Conservation (phyloP, 1,140 invertebrate genomes). For the Gryon sp. region DNA sequence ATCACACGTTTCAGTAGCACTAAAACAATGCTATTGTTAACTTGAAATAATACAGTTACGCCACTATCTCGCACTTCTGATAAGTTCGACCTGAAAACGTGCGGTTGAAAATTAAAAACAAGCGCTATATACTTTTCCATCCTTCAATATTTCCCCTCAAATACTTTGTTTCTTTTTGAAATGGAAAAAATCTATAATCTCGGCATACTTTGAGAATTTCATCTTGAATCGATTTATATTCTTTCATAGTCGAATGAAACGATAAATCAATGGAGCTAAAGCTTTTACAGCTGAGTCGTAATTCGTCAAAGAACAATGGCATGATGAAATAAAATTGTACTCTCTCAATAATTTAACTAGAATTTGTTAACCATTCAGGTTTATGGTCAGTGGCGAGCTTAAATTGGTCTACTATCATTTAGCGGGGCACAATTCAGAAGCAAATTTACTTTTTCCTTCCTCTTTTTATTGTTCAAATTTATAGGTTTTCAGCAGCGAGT, state of each 20-base stretch:
- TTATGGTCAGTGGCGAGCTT: slow-evolving; percentile 18
- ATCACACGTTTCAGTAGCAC: slow-evolving; percentile 50
- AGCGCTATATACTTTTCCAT: too few relatives aligned
- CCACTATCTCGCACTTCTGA: slow-evolving; percentile 45
- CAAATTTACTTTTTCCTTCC: slow-evolving; percentile 40
- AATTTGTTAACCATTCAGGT: slow-evolving; percentile 50
- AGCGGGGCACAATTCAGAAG: slow-evolving; percentile 18
- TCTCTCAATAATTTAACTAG: slow-evolving; percentile 25
- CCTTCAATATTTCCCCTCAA: too few relatives aligned
- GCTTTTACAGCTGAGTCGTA: background rate
- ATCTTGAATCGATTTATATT: background rate
- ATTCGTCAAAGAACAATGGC: slow-evolving; percentile 18
- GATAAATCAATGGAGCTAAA: slow-evolving; percentile 1
- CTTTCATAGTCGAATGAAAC: background rate
- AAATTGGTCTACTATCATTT: slow-evolving; percentile 24
- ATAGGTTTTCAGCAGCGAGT: slow-evolving; percentile 40
- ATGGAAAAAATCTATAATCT: too few relatives aligned
- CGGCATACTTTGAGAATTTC: background rate
- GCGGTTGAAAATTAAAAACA: too few relatives aligned
- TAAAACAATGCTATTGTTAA: slow-evolving; percentile 60
- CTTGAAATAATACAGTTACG: slow-evolving; percentile 45
- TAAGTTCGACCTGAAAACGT: slow-evolving; percentile 37
- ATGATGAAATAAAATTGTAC: background rate
- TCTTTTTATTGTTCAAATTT: slow-evolving; percentile 40
- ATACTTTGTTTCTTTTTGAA: too few relatives aligned